phyloP scores from a whole-genome alignment of 2,113 vertebrate species.

The Grammomys surdaster region DNA sequence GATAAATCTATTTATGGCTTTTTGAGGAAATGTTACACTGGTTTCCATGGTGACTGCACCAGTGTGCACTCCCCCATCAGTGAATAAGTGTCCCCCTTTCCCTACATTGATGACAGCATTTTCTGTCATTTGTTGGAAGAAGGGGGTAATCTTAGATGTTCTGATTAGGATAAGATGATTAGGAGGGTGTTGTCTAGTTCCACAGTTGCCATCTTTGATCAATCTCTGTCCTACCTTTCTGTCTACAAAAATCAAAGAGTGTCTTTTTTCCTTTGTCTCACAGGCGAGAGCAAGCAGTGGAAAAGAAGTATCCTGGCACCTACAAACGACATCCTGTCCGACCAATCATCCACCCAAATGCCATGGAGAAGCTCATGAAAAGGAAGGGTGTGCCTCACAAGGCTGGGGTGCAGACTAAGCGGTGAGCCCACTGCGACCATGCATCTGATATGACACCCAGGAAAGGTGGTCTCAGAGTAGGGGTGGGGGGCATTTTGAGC shows the following conservation, averaged over 20 bases:
- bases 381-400: slow-evolving; percentile 95
- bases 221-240: not conserved
- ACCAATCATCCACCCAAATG: slow-evolving; percentile 96
- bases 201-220: not conserved
- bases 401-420: slow-evolving; percentile 92
- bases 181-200: too few species aligned
- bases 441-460: too few species aligned
- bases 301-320: slow-evolving; percentile 97
- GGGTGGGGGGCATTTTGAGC: not conserved
- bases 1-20: not conserved
- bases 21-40: not conserved
- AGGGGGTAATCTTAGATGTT: not conserved
- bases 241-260: not conserved
- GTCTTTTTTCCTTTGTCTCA: not conserved
- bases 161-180: not conserved
- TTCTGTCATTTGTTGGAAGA: not conserved
- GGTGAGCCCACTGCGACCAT: slow-evolving; percentile 85
- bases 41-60: not conserved
- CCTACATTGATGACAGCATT: not conserved
- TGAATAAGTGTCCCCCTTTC: not conserved
- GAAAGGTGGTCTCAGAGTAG: not conserved
- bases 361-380: slow-evolving; percentile 98
- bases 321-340: slow-evolving; percentile 97
- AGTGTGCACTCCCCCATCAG: not conserved
- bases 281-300: slow-evolving; percentile 98